These are phyloP conservation scores for Vanessa atalanta DNA, from an alignment of 1,140 invertebrate species.

Conservation along the genomic window DNA sequence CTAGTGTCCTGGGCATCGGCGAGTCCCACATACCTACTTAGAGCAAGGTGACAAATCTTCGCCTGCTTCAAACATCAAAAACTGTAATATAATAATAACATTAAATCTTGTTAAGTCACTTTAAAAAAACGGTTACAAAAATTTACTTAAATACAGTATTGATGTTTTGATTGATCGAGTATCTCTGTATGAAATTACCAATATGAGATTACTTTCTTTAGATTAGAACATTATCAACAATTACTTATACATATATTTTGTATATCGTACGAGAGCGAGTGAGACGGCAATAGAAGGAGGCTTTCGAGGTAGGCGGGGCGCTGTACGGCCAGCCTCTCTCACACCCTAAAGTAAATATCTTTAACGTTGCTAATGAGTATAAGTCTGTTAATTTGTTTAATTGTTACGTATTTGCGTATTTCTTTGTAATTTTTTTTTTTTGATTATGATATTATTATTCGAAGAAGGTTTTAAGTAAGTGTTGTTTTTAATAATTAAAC, in stretches of 20 bases:
- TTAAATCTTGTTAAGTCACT: no score
- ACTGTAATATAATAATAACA: no score
- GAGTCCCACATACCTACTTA: no score
- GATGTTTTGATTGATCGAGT: no score
- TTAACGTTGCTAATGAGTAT: constrained; percentile 7
- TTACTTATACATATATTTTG: background rate
- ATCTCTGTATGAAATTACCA: no score
- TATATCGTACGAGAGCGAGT: constrained; percentile 11
- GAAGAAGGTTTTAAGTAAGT: background rate
- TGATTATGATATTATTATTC: background rate
- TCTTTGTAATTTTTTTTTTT: background rate
- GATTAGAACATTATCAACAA: background rate
- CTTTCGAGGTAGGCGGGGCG: constrained; percentile 49
- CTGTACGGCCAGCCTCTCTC: background rate
- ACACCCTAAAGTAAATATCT: constrained; percentile 16
- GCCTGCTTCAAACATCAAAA: no score
- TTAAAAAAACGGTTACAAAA: no score
- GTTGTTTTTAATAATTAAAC: no score
- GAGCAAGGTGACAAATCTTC: no score
- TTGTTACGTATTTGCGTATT: constrained; percentile 15
- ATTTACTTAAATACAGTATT: no score
- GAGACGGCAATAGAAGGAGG: constrained; percentile 42
- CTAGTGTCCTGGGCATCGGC: no score
- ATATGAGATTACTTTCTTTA: no score
- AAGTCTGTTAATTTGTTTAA: constrained; percentile 17